These are phyloP conservation scores for Rosalia funebris DNA, from an alignment of 2,888 invertebrate species.

Conservation along the genomic window DNA sequence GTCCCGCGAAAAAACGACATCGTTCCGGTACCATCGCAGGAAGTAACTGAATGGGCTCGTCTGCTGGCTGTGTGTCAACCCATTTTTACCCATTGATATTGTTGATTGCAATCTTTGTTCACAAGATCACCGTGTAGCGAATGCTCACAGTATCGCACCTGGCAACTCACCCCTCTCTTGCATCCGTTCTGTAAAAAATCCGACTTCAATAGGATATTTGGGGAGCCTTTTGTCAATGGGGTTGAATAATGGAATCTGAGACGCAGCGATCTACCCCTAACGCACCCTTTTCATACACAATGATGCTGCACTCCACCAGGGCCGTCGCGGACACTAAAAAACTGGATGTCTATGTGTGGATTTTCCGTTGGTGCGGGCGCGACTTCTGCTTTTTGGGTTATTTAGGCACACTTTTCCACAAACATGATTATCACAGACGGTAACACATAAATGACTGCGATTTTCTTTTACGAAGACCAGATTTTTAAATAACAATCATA, in stretches of 20 bases:
- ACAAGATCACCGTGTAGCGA: conserved; percentile 61
- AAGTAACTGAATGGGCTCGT: conserved; percentile 38
- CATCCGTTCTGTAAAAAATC: conserved; percentile 60
- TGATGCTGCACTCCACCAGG: conserved; percentile 59
- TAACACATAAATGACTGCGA: too few species aligned
- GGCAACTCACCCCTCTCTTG: conserved; percentile 62
- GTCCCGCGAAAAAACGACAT: conserved; percentile 13
- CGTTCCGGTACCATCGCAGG: conserved; percentile 32
- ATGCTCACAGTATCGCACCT: conserved; percentile 60
- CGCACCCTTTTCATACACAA: conserved; percentile 63
- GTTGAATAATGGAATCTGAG: conserved; percentile 65
- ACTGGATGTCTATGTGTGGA: too few species aligned
- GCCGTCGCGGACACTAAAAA: conserved; percentile 34
- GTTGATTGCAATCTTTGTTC: conserved; percentile 63
- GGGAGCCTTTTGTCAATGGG: conserved; percentile 63
- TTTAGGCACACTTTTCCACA: too few species aligned
- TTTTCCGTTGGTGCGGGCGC: neutral
- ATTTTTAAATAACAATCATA: too few species aligned
- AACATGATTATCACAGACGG: too few species aligned
- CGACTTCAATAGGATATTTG: conserved; percentile 62
- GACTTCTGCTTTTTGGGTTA: neutral
- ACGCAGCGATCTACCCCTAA: conserved; percentile 62
- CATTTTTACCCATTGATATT: conserved; percentile 59
- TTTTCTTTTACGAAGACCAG: too few species aligned
- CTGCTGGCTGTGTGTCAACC: conserved; percentile 42